phyloP scores from a whole-genome alignment of 2,888 invertebrate species.

The Oligia fasciuncula region DNA sequence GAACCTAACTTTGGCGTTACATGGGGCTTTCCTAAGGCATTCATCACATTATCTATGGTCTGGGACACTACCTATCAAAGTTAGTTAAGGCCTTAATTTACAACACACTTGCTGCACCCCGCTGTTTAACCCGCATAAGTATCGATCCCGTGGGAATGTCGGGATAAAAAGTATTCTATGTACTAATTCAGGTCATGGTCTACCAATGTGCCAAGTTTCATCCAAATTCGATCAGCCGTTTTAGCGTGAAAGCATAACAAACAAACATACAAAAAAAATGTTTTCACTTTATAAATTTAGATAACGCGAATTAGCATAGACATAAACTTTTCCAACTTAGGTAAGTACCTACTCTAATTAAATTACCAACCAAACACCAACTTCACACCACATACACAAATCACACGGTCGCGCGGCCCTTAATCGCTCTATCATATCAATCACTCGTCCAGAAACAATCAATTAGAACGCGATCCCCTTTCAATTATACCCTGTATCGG shows the following conservation, averaged over 20 bases:
- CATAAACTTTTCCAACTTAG: neutral
- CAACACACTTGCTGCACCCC: neutral
- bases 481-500: conserved; percentile 85
- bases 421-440: conserved; percentile 87
- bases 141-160: neutral
- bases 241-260: no score
- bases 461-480: conserved; percentile 87
- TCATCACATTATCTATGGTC: neutral
- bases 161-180: neutral
- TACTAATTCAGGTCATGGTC: neutral
- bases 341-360: neutral
- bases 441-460: conserved; percentile 86
- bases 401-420: conserved; percentile 59
- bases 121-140: neutral
- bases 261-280: no score
- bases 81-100: neutral
- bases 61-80: neutral
- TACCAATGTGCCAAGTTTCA: neutral
- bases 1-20: neutral
- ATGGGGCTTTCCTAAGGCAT: neutral
- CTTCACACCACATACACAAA: conserved; percentile 44
- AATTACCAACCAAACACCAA: conserved; percentile 13
- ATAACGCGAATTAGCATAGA: neutral
- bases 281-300: no score
- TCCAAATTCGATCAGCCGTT: neutral